Evolutionary conservation across 2,797 vertebrate genomes (phyloP).

Genomic region (Helostoma temminkii): DNA sequence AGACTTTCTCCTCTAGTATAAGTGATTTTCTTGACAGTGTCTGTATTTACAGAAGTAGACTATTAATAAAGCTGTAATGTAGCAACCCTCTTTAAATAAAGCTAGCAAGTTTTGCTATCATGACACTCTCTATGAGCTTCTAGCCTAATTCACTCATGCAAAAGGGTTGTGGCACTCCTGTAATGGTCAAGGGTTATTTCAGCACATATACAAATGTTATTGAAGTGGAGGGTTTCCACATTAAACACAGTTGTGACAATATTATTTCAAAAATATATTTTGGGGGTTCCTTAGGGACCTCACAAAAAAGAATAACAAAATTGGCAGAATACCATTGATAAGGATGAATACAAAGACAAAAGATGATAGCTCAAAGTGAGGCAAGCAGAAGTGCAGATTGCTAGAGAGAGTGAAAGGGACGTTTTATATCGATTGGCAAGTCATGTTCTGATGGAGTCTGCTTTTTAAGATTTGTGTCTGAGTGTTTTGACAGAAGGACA

Average conservation of each 20-base stretch:
- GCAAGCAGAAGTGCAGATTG: constrained; percentile 27
- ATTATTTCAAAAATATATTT: constrained; percentile 7
- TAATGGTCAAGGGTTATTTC: constrained; percentile 52
- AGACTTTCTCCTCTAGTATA: constrained; percentile 21
- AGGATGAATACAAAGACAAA: constrained; percentile 27
- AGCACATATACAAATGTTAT: constrained; percentile 38
- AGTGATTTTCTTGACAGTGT: constrained; percentile 38
- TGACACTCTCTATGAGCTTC: constrained; percentile 8
- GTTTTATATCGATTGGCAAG: constrained; percentile 47
- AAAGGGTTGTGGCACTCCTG: constrained; percentile 10
- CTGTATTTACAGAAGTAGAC: constrained; percentile 23
- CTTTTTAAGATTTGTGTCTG: constrained; percentile 38
- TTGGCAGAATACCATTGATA: constrained; percentile 1
- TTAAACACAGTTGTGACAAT: constrained; percentile 26
- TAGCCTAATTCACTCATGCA: neutral
- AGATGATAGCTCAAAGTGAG: constrained; percentile 25
- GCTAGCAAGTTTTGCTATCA: constrained; percentile 24
- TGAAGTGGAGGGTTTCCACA: constrained; percentile 36
- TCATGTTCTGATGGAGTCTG: constrained; percentile 34
- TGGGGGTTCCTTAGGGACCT: neutral
- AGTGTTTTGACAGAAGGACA: constrained; percentile 47
- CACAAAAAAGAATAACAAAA: constrained; percentile 2
- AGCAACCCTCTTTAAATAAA: constrained; percentile 30
- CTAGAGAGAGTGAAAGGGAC: constrained; percentile 13
- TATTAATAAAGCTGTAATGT: constrained; percentile 41